Conservation (phyloP, 2,888 invertebrate genomes). For the Crepidodera aurea region DNA sequence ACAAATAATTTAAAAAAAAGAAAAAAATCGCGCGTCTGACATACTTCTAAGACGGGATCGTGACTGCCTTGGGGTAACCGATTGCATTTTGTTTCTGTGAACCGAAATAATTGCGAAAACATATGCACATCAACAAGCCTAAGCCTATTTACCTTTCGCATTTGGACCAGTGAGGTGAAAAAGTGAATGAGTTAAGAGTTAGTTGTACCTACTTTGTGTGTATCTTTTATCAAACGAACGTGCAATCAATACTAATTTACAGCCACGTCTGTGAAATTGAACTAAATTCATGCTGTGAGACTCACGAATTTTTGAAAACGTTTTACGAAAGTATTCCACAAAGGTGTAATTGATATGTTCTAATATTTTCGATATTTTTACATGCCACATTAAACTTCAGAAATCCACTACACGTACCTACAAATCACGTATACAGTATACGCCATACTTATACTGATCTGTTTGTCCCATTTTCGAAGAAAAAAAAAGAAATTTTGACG, state of each 20-base stretch:
- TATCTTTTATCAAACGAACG: neutral
- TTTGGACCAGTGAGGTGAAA: neutral
- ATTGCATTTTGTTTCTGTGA: slow-evolving; percentile 10
- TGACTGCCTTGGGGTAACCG: slow-evolving; percentile 2
- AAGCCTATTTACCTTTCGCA: slow-evolving; percentile 7
- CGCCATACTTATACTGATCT: too few relatives aligned
- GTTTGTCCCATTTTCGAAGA: too few relatives aligned
- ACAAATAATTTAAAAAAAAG: neutral
- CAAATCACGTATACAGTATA: too few relatives aligned
- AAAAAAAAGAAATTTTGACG: too few relatives aligned
- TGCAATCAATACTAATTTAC: neutral
- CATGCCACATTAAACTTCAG: too few relatives aligned
- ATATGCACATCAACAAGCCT: slow-evolving; percentile 13
- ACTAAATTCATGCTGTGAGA: neutral
- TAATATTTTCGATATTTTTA: too few relatives aligned
- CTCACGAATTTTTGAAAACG: too few relatives aligned
- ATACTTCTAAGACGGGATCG: neutral
- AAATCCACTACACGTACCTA: too few relatives aligned
- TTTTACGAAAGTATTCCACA: too few relatives aligned
- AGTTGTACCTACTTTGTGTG: neutral
- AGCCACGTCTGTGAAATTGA: neutral
- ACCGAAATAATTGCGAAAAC: slow-evolving; percentile 16
- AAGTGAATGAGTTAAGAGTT: neutral
- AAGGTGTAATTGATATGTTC: too few relatives aligned
- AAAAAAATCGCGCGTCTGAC: slow-evolving; percentile 2